Evolutionary conservation across 2,797 vertebrate genomes (phyloP), one percentile per base, ranked within the genome.

Genomic region (Oreortyx pictus): DNA sequence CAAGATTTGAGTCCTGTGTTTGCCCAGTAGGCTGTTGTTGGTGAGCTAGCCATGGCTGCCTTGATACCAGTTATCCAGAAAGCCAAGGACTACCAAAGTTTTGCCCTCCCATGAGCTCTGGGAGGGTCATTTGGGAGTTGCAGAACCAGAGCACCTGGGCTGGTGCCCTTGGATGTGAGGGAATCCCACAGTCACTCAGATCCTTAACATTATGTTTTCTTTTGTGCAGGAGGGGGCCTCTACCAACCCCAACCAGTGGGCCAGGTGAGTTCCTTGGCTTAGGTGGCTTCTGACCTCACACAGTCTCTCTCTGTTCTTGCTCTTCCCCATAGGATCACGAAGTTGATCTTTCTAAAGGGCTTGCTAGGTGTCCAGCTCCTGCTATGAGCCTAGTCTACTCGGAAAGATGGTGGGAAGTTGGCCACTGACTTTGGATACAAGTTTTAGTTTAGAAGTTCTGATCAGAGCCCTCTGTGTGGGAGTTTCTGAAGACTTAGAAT

Each of bases 181-280:
- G 39, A 56, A 18, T 70, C 35, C 27, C 0, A 3, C 20, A 19
- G 46, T 24, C 64, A 72, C 0, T 1, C 41, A 52, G 23, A 82
- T 82, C 12, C 24, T 92, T 56, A 94, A 7, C 20, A 86, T 31
- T 90, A 29, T 91, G 84, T 96, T 96, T 83, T 12, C 61, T 97
- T 94, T 95, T 95, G 89, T 95, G 80, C 89, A 99, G 99, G 97
- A 98, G 98, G 93, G 98, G 95, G 62, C 97, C 97, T 6, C 92
- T 97, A 37, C 98, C 98, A 62, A 71, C 96, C 54, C 98, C 98
- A 14, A 90, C 95, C 82, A 97, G n/a, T 5, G 82, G 64, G 6
- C 94, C 83, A 90, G 97, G 98, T 99, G 96, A 72, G 97, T 84
- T 33, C 31, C 11, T 75, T 81, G 49, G 49, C 73, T 50, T 27